Base-by-base conservation (phyloP, 2,888 invertebrate species). In the Geotrupes spiniger region DNA sequence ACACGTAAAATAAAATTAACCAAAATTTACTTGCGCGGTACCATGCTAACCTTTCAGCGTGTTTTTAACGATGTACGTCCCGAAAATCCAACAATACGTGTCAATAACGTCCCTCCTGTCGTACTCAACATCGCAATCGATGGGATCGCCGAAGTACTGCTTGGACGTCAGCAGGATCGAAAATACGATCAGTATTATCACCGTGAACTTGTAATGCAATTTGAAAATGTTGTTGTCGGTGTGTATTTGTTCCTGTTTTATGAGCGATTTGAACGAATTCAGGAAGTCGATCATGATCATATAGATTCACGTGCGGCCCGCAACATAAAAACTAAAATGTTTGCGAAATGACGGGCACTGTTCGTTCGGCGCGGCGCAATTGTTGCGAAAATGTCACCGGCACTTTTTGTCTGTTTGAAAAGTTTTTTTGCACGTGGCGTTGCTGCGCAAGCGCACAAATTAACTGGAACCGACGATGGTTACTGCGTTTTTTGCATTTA, bases 101-200 rank as follows among this genome's bases (percentile, higher is more conserved):
- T 89, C 84, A 5, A 89, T 76, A 17, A 84, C 79, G 40, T 83
- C 82, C 52, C 76, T 78, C 40, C 82, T 77, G 54, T 76, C 21
- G 10, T 73, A 73, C 36, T 77, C 75, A 4, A 76, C 75, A 66
- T 83, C 77, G 68, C 92, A 92, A 61, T 85, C 81, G 42, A 92
- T 89, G 0, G 91, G 90, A 60, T 91, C 88, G 0, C 91, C 91
- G 61, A 91, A 89, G 73, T 89, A 90, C 69, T 92, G 89, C 63
- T 87, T 87, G 9, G 88, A 84, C 15, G 88, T 86, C 36, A 92
- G 80, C 60, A 91, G 68, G 60, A 89, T 73, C 1, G 87, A 84
- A 70, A 85, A 88, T 15, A 84, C 79, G 29, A 89, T 73, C 50
- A 92, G 72, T 63, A 90, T 77, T 40, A 85, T 78, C 39, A 85